phyloP scores from a whole-genome alignment of 1,140 invertebrate genomes.

The Linepithema humile region DNA sequence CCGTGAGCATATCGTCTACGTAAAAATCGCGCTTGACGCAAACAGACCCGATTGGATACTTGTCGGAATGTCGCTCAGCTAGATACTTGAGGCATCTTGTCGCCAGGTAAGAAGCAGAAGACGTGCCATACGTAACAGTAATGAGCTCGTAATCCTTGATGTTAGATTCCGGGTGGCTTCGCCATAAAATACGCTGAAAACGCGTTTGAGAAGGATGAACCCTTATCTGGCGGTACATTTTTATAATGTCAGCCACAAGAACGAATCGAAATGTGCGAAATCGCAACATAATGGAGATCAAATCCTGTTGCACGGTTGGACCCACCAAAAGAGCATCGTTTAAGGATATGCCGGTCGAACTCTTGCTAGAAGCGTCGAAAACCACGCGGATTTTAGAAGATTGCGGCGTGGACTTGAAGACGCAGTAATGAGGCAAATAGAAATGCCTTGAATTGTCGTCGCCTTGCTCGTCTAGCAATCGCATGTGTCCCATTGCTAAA shows the following conservation, averaged over 20 bases:
- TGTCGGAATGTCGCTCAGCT: neutral
- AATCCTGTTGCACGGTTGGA: too few relatives aligned
- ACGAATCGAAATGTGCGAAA: neutral
- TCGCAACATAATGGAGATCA: neutral
- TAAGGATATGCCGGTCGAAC: neutral
- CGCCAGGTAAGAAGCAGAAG: too few relatives aligned
- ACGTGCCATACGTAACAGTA: too few relatives aligned
- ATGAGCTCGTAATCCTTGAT: neutral
- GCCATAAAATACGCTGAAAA: neutral
- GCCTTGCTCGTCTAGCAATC: neutral
- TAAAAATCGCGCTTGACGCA: neutral
- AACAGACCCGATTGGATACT: neutral
- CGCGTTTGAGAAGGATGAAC: neutral
- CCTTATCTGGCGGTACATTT: conserved; percentile 14
- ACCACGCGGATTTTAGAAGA: neutral
- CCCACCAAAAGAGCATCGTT: neutral
- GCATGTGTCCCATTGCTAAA: neutral
- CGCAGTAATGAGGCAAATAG: neutral
- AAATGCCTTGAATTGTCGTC: neutral
- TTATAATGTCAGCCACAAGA: neutral
- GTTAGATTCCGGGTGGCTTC: neutral
- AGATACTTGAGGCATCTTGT: neutral
- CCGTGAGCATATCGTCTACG: neutral
- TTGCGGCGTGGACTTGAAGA: neutral
- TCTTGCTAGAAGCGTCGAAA: neutral